These are phyloP conservation scores for Stegana nigrithorax DNA, from an alignment of 2,888 invertebrate genomes.

Conservation along the genomic window DNA sequence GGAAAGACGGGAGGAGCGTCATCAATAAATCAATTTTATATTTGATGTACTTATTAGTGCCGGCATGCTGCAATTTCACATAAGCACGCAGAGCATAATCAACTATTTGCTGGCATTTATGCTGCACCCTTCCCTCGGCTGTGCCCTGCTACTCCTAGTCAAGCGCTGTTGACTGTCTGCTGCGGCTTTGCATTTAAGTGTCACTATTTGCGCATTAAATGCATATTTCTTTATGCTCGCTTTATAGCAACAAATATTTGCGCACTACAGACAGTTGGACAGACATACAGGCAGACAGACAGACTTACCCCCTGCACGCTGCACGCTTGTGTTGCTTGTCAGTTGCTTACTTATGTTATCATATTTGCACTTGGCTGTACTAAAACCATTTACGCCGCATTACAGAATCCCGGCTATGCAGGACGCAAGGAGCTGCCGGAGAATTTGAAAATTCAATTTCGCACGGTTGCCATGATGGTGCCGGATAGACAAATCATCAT, in stretches of 20 bases:
- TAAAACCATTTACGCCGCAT: background rate
- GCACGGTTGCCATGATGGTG: constrained; percentile 99
- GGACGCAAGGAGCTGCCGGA: constrained; percentile 96
- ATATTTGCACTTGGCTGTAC: background rate
- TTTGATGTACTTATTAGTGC: constrained; percentile 4
- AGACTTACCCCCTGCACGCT: background rate
- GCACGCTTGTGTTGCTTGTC: background rate
- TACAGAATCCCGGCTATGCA: constrained; percentile 95
- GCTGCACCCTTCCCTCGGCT: no score
- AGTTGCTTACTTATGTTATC: background rate
- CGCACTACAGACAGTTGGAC: background rate
- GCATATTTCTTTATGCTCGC: constrained; percentile 5
- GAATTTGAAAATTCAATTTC: constrained; percentile 96
- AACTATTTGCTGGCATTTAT: background rate
- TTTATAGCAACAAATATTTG: constrained; percentile 28
- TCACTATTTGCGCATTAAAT: no score
- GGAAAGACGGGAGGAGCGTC: no score
- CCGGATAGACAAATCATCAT: constrained; percentile 98
- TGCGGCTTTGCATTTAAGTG: no score
- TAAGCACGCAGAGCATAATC: no score
- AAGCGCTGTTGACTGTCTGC: no score
- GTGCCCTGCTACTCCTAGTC: no score
- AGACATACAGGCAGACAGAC: no score
- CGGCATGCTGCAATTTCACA: background rate
- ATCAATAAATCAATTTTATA: constrained; percentile 6